Evolutionary conservation across 2,113 vertebrate genomes (phyloP).

Genomic region (Pangasianodon gigas): DNA sequence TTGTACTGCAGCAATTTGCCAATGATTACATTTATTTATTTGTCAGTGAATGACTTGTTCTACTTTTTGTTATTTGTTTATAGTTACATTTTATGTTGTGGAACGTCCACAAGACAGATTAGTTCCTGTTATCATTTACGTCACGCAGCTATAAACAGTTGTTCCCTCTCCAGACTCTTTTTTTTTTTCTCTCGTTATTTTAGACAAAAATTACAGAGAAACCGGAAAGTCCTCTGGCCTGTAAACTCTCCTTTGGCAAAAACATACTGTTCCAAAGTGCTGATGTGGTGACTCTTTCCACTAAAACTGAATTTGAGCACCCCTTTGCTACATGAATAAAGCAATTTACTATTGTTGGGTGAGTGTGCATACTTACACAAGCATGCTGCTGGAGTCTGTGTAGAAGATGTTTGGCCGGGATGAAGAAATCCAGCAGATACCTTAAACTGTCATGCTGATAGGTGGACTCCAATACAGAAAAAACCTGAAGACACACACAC

Average conservation of each 20-base stretch:
- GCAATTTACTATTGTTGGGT: background rate
- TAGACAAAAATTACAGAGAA: background rate
- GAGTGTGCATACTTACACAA: slow-evolving; percentile 79
- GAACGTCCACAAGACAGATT: background rate
- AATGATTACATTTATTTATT: background rate
- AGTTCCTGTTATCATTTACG: background rate
- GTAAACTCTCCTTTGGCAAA: background rate
- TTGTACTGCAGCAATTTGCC: background rate
- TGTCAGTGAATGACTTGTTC: background rate
- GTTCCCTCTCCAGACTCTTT: too few species aligned
- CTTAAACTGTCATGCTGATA: slow-evolving; percentile 88
- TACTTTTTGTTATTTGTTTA: background rate
- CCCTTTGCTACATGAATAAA: background rate
- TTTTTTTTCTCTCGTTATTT: background rate
- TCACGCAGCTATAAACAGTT: background rate
- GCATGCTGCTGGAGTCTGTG: slow-evolving; percentile 89
- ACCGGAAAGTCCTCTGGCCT: background rate
- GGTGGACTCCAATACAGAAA: slow-evolving; percentile 87
- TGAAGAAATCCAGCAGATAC: slow-evolving; percentile 89
- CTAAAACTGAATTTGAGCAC: background rate
- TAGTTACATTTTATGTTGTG: background rate
- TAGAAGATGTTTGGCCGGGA: slow-evolving; percentile 89
- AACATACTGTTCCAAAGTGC: background rate
- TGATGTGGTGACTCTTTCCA: background rate
- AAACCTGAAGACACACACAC: slow-evolving; percentile 70